Conservation (phyloP, 2,888 invertebrate genomes). For the Parnassius apollo region DNA sequence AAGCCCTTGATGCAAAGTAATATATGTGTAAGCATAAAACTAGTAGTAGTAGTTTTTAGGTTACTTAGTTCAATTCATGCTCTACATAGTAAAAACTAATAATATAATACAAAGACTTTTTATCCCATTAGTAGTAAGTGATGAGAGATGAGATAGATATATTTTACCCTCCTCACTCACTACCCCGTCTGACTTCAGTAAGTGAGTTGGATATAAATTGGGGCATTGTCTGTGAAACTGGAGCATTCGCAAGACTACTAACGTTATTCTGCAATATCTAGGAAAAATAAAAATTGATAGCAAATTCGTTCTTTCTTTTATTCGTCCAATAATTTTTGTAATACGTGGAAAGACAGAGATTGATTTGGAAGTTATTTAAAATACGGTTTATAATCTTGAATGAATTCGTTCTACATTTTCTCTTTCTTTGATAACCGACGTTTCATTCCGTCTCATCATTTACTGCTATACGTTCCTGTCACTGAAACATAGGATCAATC, state of each 20-base stretch:
- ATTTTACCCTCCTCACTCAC: constrained; percentile 45
- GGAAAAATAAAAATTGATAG: constrained; percentile 46
- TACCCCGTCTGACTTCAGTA: constrained; percentile 67
- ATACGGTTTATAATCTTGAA: constrained; percentile 69
- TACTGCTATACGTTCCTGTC: constrained; percentile 62
- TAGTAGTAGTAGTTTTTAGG: no score
- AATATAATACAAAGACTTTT: constrained; percentile 15
- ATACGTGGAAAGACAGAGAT: constrained; percentile 47
- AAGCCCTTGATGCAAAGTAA: no score
- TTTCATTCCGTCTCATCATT: constrained; percentile 64
- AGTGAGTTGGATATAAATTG: constrained; percentile 81
- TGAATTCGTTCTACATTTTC: constrained; percentile 69
- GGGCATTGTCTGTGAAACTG: constrained; percentile 80
- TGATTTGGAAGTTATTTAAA: constrained; percentile 63
- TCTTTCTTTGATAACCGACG: constrained; percentile 57
- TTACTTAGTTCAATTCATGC: no score
- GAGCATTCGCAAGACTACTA: constrained; percentile 68
- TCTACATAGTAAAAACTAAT: constrained; percentile 16
- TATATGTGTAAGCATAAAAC: no score
- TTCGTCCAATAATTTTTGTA: constrained; percentile 33
- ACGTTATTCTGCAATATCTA: constrained; percentile 63
- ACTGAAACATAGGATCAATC: constrained; percentile 73
- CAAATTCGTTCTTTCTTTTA: constrained; percentile 40
- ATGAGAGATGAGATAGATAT: constrained; percentile 34
- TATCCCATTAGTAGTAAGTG: constrained; percentile 25